Evolutionary conservation across 2,888 invertebrate genomes (phyloP), one percentile per base, ranked within the genome.

Genomic region (Sturmia bella): DNA sequence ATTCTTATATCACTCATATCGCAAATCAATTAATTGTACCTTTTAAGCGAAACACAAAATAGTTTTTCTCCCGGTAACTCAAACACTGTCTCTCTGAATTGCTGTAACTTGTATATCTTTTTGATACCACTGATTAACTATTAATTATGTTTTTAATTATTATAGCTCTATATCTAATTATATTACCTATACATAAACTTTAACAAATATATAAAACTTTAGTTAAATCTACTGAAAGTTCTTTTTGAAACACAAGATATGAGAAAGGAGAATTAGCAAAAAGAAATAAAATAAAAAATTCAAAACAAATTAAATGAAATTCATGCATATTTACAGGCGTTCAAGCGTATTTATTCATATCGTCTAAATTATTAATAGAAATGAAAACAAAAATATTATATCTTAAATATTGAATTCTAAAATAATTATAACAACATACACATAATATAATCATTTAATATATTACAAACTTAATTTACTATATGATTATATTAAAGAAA

Each of bases 291-390:
- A 70, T 61, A 54, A 24, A 59, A 74, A 50, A 52, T 3, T 48
- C 7, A 27, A 41, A 41, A 50, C 27, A 70, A 59, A 61, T 84
- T 84, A 85, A 66, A 76, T 83, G 85, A 84, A 86, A 84, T 24
- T 69, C 85, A 84, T 83, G 85, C 86, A 85, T 84, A 86, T 80
- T 84, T 85, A 87, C 13, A 68, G 57, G 57, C 84, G 27, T 6
- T 4, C 27, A 6, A 27, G 32, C 32, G 32, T 32, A 32, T 32
- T 32, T 32, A 32, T 32, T 86, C 86, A 87, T 83, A 86, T 84
- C 86, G 64, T 78, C 69, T 74, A 73, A 63, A 74, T 43, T 52
- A 50, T 27, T 43, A 45, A 12, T 59, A 32, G 27, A 27, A 27
- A 3, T 9, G 9, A 32, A 32, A 32, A 5, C 3, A 56, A 72